phyloP scores from a whole-genome alignment of 2,113 vertebrate genomes.

The Corapipo altera region DNA sequence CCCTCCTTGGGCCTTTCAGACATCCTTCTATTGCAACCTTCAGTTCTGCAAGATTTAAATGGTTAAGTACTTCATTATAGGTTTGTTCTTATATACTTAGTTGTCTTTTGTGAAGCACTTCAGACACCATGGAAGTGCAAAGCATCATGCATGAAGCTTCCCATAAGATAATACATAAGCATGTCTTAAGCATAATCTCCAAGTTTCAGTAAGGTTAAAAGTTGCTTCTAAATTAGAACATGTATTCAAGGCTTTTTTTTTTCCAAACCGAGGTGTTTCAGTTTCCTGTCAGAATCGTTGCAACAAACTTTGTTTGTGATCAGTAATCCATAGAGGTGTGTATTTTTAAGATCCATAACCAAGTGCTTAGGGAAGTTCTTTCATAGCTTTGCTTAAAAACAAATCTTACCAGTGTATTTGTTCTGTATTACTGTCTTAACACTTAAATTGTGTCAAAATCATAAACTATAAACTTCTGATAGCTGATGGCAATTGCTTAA shows the following conservation, averaged over 20 bases:
- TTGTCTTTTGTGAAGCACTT: conserved; percentile 57
- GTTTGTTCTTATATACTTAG: conserved; percentile 39
- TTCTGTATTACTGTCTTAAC: conserved; percentile 49
- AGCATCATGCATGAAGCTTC: conserved; percentile 56
- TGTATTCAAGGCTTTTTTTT: conserved; percentile 54
- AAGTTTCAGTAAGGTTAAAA: conserved; percentile 60
- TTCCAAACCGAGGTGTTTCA: conserved; percentile 34
- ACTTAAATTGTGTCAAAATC: conserved; percentile 19
- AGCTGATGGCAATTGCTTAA: conserved; percentile 38
- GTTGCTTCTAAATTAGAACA: conserved; percentile 52
- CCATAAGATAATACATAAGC: conserved; percentile 41
- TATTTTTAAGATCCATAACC: conserved; percentile 41
- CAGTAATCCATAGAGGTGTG: conserved; percentile 1
- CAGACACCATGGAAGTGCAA: neutral
- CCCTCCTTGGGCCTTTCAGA: neutral
- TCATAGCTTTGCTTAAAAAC: conserved; percentile 51
- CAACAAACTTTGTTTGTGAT: conserved; percentile 47
- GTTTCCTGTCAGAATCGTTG: conserved; percentile 59
- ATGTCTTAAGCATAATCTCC: conserved; percentile 56
- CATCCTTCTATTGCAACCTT: conserved; percentile 36
- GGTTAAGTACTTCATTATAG: conserved; percentile 29
- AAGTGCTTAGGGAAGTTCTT: neutral
- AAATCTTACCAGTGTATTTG: conserved; percentile 39
- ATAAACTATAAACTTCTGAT: neutral
- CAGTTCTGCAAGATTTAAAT: conserved; percentile 64